Conservation (phyloP, 2,113 vertebrate genomes). For the Acanthisitta chloris region DNA sequence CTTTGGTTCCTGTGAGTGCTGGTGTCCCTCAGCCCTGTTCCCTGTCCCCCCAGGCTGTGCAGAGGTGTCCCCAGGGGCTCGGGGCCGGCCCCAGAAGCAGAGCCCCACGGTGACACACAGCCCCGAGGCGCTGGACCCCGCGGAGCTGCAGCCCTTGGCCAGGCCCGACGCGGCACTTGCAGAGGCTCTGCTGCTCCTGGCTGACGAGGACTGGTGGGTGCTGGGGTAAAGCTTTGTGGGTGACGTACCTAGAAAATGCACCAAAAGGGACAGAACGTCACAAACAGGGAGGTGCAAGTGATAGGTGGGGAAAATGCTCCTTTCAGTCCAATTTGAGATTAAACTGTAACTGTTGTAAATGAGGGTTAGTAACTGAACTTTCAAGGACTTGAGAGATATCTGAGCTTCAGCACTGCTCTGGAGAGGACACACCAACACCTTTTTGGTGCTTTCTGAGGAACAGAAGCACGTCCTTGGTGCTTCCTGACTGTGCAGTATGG, state of each 20-base stretch:
- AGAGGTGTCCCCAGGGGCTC: not conserved
- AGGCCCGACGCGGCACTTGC: slow-evolving; percentile 81
- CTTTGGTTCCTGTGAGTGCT: too few relatives aligned
- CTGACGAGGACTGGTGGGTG: slow-evolving; percentile 87
- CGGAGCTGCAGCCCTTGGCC: slow-evolving; percentile 79
- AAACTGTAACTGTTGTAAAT: not conserved
- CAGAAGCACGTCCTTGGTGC: not conserved
- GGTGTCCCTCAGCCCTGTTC: too few relatives aligned
- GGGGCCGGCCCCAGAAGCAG: not conserved
- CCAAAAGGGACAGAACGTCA: fast-evolving
- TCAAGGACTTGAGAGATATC: not conserved
- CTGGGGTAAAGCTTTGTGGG: too few relatives aligned
- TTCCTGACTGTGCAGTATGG: fast-evolving
- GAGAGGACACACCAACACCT: not conserved
- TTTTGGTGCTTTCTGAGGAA: not conserved
- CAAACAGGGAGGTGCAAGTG: fast-evolving
- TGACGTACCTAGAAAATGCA: too few relatives aligned
- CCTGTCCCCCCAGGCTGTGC: too few relatives aligned
- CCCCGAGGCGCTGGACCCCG: slow-evolving; percentile 56
- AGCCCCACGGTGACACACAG: not conserved
- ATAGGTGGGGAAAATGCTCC: fast-evolving
- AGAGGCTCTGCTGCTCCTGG: slow-evolving; percentile 82
- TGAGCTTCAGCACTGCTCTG: fast-evolving
- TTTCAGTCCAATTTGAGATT: too few relatives aligned
- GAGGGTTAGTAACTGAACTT: not conserved